Evolutionary conservation across 1,140 invertebrate genomes (phyloP), one percentile per base, ranked within the genome.

Genomic region (Heliconius nattereri): DNA sequence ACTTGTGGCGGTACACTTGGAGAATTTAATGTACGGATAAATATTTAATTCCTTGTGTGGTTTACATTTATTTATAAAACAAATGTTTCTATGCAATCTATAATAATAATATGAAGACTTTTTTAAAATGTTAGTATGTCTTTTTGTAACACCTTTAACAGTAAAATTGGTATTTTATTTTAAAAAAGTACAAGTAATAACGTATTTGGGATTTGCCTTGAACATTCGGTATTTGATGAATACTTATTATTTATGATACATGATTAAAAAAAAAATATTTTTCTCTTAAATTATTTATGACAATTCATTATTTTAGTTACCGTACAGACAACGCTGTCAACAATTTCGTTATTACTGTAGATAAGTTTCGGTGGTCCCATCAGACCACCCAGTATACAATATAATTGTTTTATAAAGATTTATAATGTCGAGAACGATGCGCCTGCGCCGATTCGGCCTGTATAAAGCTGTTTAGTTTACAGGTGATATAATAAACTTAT

Each of bases 331-430:
- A 23, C 8, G 57, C 57, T 26, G 23, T 60, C 57, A 60, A 23
- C 20, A 60, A 60, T 66, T 66, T 66, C 29, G 60, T 72, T 35
- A 37, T 72, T 40, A 40, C 29, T 72, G 23, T 72, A 29, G 71
- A 49, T 57, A 66, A 57, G 78, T 85, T 85, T 85, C 82, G 87
- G 87, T 89, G 87, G 89, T 89, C 89, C 71, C 80, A 74, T 74
- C 77, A 71, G 90, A 89, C 90, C 89, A 90, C 89, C 89, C 89
- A 89, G 78, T 76, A 82, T 49, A 72, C 81, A 82, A 80, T 87
- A 85, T 90, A 89, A 91, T 92, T 91, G 86, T 90, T 85, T 79
- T 84, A 84, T 86, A 87, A 89, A 89, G 86, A 90, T 91, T 92
- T 91, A 92, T 90, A 86, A 88, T 86, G 82, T 78, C 81, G 71